These are phyloP conservation scores for Chauna torquata DNA, from an alignment of 2,113 vertebrate genomes.

Conservation along the genomic window DNA sequence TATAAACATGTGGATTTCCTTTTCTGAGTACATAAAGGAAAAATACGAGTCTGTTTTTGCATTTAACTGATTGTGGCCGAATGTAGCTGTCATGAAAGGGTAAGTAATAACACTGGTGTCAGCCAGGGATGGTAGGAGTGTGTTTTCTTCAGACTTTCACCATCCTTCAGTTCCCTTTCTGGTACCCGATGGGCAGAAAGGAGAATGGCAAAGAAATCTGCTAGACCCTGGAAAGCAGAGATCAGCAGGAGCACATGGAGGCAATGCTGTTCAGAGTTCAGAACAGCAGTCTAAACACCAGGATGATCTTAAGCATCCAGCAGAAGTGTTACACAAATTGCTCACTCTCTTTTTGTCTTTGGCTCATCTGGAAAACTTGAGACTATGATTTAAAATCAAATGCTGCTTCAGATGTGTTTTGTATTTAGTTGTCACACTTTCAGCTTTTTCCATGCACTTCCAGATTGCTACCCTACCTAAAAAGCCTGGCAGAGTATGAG, in stretches of 20 bases:
- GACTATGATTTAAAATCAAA: background rate
- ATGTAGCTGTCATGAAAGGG: slow-evolving; percentile 33
- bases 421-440: background rate
- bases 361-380: background rate
- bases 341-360: background rate
- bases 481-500: background rate
- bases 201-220: background rate
- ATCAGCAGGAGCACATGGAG: background rate
- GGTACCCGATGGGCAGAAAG: background rate
- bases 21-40: slow-evolving; percentile 38
- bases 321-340: background rate
- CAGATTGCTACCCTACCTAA: background rate
- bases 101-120: background rate
- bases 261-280: background rate
- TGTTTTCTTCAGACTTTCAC: background rate
- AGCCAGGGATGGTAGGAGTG: background rate
- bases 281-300: background rate
- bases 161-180: background rate
- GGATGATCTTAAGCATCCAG: background rate
- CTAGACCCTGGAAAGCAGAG: background rate
- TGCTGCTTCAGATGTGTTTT: background rate
- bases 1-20: slow-evolving; percentile 65
- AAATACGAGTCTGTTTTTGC: slow-evolving; percentile 56
- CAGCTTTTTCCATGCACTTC: background rate
- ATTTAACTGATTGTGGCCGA: slow-evolving; percentile 36